Evolutionary conservation across 1,140 invertebrate genomes (phyloP).

Genomic region (Tetramorium parvispinum): DNA sequence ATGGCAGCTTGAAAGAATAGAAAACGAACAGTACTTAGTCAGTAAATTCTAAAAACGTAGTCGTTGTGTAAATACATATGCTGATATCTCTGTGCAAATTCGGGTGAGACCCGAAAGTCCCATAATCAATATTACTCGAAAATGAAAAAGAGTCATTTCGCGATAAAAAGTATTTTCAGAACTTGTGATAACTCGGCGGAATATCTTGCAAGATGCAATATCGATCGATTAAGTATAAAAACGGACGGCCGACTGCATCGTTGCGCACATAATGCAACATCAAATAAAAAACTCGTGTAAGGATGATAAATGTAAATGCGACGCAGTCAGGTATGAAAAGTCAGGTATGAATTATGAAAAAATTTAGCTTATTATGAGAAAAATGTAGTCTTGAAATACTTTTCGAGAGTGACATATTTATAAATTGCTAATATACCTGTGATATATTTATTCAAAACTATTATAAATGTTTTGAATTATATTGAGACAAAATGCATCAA

Average conservation of each 20-base stretch:
- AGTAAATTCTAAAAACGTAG: not conserved
- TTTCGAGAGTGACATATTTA: not conserved
- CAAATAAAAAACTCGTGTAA: not conserved
- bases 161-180: conserved; percentile 10
- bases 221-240: not conserved
- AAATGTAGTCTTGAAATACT: not conserved
- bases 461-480: not conserved
- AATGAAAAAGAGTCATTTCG: not conserved
- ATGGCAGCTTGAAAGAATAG: conserved; percentile 71
- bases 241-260: not conserved
- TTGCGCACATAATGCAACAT: conserved; percentile 1
- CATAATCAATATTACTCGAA: not conserved
- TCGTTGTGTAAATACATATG: not conserved
- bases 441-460: not conserved
- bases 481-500: not conserved
- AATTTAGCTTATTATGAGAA: not conserved
- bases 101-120: not conserved
- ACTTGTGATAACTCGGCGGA: not conserved
- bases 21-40: conserved; percentile 7
- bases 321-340: not conserved
- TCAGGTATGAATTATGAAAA: not conserved
- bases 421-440: not conserved
- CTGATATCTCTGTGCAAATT: conserved; percentile 1
- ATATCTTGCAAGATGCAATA: conserved; percentile 5
- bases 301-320: not conserved